Base-by-base conservation (phyloP, 2,888 invertebrate species). In the Parnassius orleans region DNA sequence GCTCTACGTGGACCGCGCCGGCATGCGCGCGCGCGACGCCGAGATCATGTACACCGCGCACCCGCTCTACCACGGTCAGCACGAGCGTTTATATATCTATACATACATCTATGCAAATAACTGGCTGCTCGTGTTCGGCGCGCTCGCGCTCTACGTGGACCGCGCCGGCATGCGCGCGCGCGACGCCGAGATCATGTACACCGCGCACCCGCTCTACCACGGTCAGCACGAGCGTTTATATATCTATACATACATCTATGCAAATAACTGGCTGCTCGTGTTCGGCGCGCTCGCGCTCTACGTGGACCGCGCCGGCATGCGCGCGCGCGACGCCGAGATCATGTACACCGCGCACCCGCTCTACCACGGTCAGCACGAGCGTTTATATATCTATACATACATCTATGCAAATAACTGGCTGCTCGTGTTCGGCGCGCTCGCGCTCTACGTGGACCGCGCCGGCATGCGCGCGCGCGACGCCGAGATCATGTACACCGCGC, bases 1-100 rank as follows among this genome's bases (percentile, higher is more conserved):
- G 56, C 95, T 98, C 65, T 99, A 98, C 87, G 98, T 99, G 56
- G 98, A 98, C 90, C 92, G 95, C 70, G 94, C 94, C 82, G 98
- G 98, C 2, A 94, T 96, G 68, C 96, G 98, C 72, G 97, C 97
- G 41, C 90, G 99, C 55, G 96, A 97, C 76, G 95, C 97, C 64
- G 99, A 99, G 92, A 95, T 99, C 68, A 98, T 99, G 98, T 99
- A 98, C 92, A 99, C 99, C 9, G 97, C 98, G 64, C 94, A 96
- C 71, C 98, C 98, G 33, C 92, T 94, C 48, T 95, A 96, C 79
- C 96, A 98, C 80, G 96, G 98, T 97, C 77, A 93, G 93, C 68
- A 1, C 51, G n/a, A n/a, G n/a, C n/a, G n/a, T n/a, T n/a, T n/a
- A n/a, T n/a, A n/a, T n/a, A n/a, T n/a, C n/a, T n/a, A n/a, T n/a